These are phyloP conservation scores for Lepetodrilus schrolli DNA, from an alignment of 2,888 invertebrate species.

Conservation along the genomic window DNA sequence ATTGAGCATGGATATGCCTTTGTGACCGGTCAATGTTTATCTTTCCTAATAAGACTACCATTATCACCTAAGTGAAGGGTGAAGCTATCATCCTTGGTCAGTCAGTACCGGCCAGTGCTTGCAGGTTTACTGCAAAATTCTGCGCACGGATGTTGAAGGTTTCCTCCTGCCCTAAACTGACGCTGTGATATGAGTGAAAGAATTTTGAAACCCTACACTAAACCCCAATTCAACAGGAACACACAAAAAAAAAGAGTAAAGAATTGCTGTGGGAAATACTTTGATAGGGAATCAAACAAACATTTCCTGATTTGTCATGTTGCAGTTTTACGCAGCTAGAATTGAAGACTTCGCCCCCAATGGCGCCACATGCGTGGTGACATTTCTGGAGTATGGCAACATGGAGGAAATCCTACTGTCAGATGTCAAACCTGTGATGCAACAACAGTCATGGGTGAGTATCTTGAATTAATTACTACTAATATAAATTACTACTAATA, in stretches of 20 bases:
- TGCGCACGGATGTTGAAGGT: too few relatives aligned
- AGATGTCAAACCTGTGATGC: slow-evolving; percentile 84
- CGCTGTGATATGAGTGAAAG: too few relatives aligned
- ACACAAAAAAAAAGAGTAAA: background rate
- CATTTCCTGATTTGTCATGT: background rate
- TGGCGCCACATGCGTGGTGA: slow-evolving; percentile 77
- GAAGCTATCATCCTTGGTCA: too few relatives aligned
- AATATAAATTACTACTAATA: too few relatives aligned
- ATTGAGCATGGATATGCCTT: too few relatives aligned
- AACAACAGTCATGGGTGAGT: slow-evolving; percentile 40
- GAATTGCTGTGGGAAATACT: background rate
- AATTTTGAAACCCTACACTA: too few relatives aligned
- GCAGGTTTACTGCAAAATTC: too few relatives aligned
- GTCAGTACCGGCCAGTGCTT: too few relatives aligned
- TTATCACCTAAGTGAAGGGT: background rate
- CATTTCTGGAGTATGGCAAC: slow-evolving; percentile 91
- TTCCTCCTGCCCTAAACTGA: too few relatives aligned
- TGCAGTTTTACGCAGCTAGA: slow-evolving; percentile 63
- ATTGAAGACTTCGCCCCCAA: slow-evolving; percentile 52
- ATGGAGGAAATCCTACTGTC: slow-evolving; percentile 89
- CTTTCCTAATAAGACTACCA: too few relatives aligned
- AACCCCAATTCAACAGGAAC: background rate
- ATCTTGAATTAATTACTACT: too few relatives aligned
- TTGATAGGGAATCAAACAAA: background rate
- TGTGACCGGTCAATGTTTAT: too few relatives aligned